Evolutionary conservation across 2,888 invertebrate species (phyloP).

Genomic region (Muscina levida): DNA sequence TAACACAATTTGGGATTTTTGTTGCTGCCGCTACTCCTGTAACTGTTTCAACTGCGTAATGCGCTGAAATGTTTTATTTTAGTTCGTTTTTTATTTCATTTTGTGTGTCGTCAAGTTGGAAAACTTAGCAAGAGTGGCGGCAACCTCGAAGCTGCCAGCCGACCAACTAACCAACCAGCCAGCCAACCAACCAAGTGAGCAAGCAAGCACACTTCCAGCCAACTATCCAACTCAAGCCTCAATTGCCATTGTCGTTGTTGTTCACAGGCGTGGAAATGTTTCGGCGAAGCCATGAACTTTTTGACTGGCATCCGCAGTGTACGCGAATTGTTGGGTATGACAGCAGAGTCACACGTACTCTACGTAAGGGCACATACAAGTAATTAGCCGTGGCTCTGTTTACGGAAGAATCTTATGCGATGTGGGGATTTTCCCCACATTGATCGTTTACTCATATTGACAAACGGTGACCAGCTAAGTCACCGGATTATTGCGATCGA

Average conservation of each 20-base stretch:
- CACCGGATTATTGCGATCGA: too few relatives aligned
- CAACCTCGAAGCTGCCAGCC: conserved; percentile 52
- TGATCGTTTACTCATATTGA: too few relatives aligned
- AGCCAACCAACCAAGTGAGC: background rate
- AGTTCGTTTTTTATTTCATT: conserved; percentile 5
- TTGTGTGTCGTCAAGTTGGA: conserved; percentile 30
- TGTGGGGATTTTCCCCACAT: background rate
- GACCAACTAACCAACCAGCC: background rate
- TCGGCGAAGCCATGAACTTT: conserved; percentile 46
- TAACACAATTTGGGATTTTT: conserved; percentile 42
- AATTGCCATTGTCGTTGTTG: conserved; percentile 22
- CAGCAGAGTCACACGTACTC: conserved; percentile 1
- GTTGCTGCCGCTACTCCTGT: conserved; percentile 15
- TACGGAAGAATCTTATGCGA: background rate
- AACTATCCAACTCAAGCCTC: conserved; percentile 30
- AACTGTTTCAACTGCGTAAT: conserved; percentile 24
- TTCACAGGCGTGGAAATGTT: conserved; percentile 46
- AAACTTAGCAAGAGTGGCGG: conserved; percentile 52
- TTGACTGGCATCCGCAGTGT: conserved; percentile 22
- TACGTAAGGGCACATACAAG: background rate
- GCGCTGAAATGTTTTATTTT: conserved; percentile 32
- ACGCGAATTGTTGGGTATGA: background rate
- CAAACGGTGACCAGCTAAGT: too few relatives aligned
- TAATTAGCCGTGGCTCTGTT: background rate
- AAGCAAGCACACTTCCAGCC: background rate